A percentile compares a stretch with the other conserved stretches of the same genome.
Conservation (phyloP, 1,140 invertebrate species). For the Drosophila sp. region DNA sequence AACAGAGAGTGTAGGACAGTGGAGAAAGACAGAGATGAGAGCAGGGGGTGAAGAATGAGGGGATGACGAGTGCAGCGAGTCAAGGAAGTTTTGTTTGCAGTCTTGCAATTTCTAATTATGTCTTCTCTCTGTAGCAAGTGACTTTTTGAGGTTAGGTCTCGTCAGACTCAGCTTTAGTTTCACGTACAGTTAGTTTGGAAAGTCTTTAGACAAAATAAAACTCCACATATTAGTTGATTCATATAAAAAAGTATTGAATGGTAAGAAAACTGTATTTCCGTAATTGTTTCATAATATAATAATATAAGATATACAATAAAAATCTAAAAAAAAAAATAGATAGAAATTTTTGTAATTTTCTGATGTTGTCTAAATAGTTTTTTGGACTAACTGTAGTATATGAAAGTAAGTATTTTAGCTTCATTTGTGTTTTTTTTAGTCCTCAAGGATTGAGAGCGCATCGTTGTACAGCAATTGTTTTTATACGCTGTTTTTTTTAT, state of each 20-base stretch:
- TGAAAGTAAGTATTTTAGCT: conserved; percentile 33
- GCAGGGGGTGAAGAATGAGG: not conserved
- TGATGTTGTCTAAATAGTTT: no score
- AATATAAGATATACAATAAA: no score
- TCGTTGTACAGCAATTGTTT: conserved; percentile 4
- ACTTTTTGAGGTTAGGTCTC: conserved; percentile 56
- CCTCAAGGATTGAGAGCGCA: conserved; percentile 4
- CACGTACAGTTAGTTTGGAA: not conserved
- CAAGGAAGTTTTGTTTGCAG: conserved; percentile 47
- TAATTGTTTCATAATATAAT: no score
- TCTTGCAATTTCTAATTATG: conserved; percentile 72
- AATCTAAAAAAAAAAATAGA: no score
- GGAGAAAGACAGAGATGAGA: not conserved
- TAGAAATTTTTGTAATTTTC: no score
- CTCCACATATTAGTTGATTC: no score
- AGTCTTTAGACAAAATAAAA: no score
- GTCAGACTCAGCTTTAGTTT: not conserved
- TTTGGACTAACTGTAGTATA: no score
- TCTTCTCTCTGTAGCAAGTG: conserved; percentile 45
- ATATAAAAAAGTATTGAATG: no score
- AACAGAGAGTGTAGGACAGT: not conserved
- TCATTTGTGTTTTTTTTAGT: conserved; percentile 40
- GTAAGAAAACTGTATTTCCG: no score
- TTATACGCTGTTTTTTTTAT: not conserved
- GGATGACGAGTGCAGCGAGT: conserved; percentile 9